Evolutionary conservation across 2,797 vertebrate species (phyloP).

Genomic region (Hoplostethus mediterraneus): DNA sequence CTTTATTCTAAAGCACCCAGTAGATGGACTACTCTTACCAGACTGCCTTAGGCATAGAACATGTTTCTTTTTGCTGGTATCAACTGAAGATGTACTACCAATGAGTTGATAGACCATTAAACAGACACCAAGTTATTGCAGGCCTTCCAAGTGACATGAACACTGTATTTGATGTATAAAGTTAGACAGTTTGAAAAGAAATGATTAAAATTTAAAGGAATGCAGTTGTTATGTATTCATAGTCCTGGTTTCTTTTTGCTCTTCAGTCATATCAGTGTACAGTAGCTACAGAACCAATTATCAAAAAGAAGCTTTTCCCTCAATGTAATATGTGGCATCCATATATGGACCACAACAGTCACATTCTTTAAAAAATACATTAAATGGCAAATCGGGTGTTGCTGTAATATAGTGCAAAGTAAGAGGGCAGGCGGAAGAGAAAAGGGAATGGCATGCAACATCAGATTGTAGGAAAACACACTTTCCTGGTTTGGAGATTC

Average conservation of each 20-base stretch:
- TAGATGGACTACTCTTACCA: slow-evolving; percentile 23
- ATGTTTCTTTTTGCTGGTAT: slow-evolving; percentile 35
- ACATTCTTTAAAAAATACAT: slow-evolving; percentile 41
- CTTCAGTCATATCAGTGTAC: neutral
- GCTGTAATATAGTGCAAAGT: slow-evolving; percentile 36
- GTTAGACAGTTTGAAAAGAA: slow-evolving; percentile 10
- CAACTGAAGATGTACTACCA: slow-evolving; percentile 25
- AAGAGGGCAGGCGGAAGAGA: too few relatives aligned
- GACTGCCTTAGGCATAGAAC: slow-evolving; percentile 32
- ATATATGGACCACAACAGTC: slow-evolving; percentile 39
- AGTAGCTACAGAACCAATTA: neutral
- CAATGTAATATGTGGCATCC: slow-evolving; percentile 31
- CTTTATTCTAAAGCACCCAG: slow-evolving; percentile 1
- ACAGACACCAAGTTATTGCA: slow-evolving; percentile 30
- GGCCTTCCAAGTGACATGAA: slow-evolving; percentile 2
- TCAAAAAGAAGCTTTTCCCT: slow-evolving; percentile 24
- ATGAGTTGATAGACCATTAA: slow-evolving; percentile 30
- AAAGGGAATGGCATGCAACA: too few relatives aligned
- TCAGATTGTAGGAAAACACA: too few relatives aligned
- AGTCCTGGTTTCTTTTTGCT: neutral
- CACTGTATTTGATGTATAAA: slow-evolving; percentile 16
- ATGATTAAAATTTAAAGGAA: slow-evolving; percentile 24
- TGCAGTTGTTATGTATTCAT: neutral
- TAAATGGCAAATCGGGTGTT: slow-evolving; percentile 45
- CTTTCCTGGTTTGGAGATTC: too few relatives aligned